Evolutionary conservation across 30 jellyfish, hydroid and myxozoan genomes (phyloP), one percentile per base, ranked within the genome.

Genomic region (Euphysa ruthae): DNA sequence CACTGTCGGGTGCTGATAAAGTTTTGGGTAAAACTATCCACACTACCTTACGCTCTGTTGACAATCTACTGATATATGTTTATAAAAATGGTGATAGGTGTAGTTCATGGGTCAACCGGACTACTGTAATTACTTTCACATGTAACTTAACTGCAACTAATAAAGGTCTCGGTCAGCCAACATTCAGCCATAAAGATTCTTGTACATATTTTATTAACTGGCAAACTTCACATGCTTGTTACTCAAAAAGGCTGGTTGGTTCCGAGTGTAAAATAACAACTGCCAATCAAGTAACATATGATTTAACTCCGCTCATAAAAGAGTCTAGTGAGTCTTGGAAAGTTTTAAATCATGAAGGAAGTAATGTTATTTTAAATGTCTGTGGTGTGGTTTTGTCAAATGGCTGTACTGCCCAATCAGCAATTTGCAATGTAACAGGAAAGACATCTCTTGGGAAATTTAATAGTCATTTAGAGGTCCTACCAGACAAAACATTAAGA

Each of bases 121-220:
- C 82, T 4, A 50, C 94, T 15, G 30, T 70, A 29, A 73, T 82
- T 26, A 32, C 70, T 33, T 71, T 82, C 35, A 55, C 35, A 33
- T 82, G 94, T 27, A 42, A 61, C 25, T 68, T 46, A 60, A 8
- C 82, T 23, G 88, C 93, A 2, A n/a, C 60, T n/a, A 31, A 56
- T 56, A 4, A 3, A 2, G 75, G 73, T 8, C 43, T 3, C n/a
- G 91, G 94, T 13, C 3, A 69, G 8, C 94, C 94, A 24, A 51
- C 30, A 16, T 82, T 71, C 63, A 73, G 66, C 49, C 71, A 62
- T 19, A 90, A 82, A 38, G 81, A 65, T 32, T 49, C 72, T 34
- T 82, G 94, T 60, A 72, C 74, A 61, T 82, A 82, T 62, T 82
- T 61, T 63, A 70, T 82, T 32, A 83, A 82, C 35, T 82, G 94